Base-by-base conservation (phyloP, 2,888 invertebrate genomes). In the Apamea epomidion region DNA sequence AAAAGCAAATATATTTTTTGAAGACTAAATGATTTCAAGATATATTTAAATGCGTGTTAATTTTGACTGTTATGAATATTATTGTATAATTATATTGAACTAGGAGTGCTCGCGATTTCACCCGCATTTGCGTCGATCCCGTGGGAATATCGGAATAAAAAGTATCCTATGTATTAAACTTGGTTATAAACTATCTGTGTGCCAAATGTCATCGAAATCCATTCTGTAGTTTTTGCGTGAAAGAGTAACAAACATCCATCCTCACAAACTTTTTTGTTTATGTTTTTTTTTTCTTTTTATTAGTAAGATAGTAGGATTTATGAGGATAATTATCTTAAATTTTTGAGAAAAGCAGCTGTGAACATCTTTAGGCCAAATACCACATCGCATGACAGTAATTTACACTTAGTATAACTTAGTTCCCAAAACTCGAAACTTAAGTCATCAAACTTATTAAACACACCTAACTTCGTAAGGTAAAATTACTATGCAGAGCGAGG, bases 401-500 rank as follows among this genome's bases (percentile, higher is more conserved):
- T 21, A n/a, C 18, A 71, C 42, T 62, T 42, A 76, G 18, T 29
- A 5, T 16, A 54, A 76, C 64, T 70, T 74, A 70, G 64, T 76
- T n/a, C 16, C 21, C 58, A 72, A 72, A 74, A 58, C 58, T 29
- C 25, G 48, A 81, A 76, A 75, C 86, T 86, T 84, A 74, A 71
- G n/a, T 67, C 42, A 69, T 81, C 62, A 29, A 75, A 75, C 65
- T 84, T 64, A 71, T 72, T 76, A 21, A 78, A 74, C 72, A 80
- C 75, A 65, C n/a, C 25, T 51, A 81, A 81, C 60, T 87, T 78
- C 7, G 29, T 87, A 78, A 89, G 71, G 78, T 77, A 78, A 69
- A 78, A 87, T 87, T 76, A 89, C 78, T 80, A 88, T 85, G 86
- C 86, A 62, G 71, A 67, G 48, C 14, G 51, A 62, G 25, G 60